A percentile compares a stretch with the other conserved stretches of the same genome.
phyloP scores from a whole-genome alignment of 2,797 vertebrate species.

The Rhincodon typus region DNA sequence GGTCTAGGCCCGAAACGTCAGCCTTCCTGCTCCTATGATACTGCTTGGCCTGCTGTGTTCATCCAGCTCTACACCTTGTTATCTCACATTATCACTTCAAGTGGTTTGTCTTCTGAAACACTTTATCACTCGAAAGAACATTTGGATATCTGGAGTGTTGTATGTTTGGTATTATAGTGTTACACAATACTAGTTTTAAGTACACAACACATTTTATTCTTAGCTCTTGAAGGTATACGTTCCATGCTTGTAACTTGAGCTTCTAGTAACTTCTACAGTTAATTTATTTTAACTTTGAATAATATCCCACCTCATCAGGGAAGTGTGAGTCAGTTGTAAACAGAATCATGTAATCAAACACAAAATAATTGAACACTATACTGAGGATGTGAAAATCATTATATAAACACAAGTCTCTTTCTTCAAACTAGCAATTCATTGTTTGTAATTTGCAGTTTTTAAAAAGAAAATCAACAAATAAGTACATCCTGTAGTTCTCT shows the following conservation, averaged over 20 bases:
- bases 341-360: not conserved
- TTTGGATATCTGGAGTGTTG: not conserved
- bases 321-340: not conserved
- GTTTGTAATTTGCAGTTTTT: not conserved
- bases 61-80: too few species aligned
- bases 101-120: not conserved
- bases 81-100: not conserved
- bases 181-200: not conserved
- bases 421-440: not conserved
- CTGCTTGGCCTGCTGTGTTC: too few species aligned
- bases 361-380: not conserved
- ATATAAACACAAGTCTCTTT: not conserved
- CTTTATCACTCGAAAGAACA: not conserved
- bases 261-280: not conserved
- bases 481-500: not conserved
- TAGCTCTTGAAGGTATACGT: not conserved
- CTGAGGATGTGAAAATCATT: not conserved
- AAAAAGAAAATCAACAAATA: not conserved
- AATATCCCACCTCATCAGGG: too few species aligned
- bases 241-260: not conserved
- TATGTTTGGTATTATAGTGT: not conserved
- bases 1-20: too few species aligned
- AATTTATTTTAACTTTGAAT: not conserved
- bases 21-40: too few species aligned
- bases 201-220: not conserved